A percentile compares a stretch with the other conserved stretches of the same genome.
Conservation (phyloP, 2,888 invertebrate species). For the Acanthosepion esculentum region DNA sequence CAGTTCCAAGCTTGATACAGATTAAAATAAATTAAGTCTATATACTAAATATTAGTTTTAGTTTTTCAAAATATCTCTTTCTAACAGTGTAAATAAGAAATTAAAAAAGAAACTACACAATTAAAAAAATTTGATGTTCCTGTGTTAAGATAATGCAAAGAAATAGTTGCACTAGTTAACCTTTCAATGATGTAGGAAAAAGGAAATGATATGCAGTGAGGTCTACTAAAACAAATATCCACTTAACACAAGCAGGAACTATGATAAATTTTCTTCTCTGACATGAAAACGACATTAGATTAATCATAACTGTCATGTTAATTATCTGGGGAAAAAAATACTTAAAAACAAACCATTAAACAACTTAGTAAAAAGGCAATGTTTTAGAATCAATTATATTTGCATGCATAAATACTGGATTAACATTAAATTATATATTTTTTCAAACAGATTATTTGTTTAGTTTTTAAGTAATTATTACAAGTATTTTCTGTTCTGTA, state of each 20-base stretch:
- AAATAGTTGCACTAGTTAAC: background rate
- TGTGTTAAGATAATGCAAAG: background rate
- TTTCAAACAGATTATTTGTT: background rate
- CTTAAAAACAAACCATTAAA: background rate
- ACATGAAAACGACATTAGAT: background rate
- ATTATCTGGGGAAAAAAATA: background rate
- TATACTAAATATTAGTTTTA: too few species aligned
- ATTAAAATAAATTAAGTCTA: background rate
- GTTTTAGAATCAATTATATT: background rate
- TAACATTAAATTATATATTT: background rate
- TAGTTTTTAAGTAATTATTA: background rate
- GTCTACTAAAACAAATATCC: background rate
- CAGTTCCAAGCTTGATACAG: background rate
- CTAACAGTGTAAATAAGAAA: background rate
- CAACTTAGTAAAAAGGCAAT: background rate
- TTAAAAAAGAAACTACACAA: background rate
- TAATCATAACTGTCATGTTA: background rate
- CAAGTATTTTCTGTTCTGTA: background rate
- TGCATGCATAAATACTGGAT: background rate
- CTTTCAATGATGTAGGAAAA: background rate
- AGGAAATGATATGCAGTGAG: background rate
- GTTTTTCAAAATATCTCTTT: background rate
- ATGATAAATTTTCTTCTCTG: background rate
- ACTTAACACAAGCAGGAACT: background rate
- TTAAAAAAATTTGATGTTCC: background rate